These are phyloP conservation scores for Epinotia brunnichana DNA, from an alignment of 2,888 invertebrate genomes.

Conservation along the genomic window DNA sequence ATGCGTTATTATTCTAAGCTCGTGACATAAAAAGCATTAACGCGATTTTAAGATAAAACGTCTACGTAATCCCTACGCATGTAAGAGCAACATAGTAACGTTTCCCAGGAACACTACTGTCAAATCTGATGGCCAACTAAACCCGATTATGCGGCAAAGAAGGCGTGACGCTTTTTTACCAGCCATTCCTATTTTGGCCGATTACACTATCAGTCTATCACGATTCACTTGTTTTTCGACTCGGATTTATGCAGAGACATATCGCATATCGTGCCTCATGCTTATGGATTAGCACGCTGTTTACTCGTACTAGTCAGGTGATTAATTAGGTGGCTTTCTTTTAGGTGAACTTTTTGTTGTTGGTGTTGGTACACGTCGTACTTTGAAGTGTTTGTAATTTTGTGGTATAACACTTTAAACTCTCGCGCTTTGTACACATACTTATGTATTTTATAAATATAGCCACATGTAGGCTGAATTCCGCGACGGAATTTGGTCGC, in stretches of 20 bases:
- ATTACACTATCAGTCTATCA: slow-evolving; percentile 55
- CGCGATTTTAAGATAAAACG: not conserved
- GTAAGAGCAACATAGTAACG: not conserved
- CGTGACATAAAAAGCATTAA: not conserved
- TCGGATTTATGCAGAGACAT: slow-evolving; percentile 6
- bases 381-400: not conserved
- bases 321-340: slow-evolving; percentile 34
- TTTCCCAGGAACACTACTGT: not conserved
- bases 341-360: not conserved
- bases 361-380: not conserved
- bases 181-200: slow-evolving; percentile 45
- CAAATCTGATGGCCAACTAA: slow-evolving; percentile 50
- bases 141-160: slow-evolving; percentile 60
- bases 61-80: not conserved
- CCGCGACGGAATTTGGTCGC: too few species aligned
- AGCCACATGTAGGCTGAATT: too few species aligned
- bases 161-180: slow-evolving; percentile 55
- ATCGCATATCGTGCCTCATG: slow-evolving; percentile 33
- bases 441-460: too few species aligned
- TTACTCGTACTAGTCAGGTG: slow-evolving; percentile 7
- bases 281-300: slow-evolving; percentile 35
- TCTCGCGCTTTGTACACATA: too few species aligned
- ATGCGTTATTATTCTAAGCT: too few species aligned
- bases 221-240: slow-evolving; percentile 50
- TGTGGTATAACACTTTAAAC: not conserved